These are phyloP conservation scores for Cephalotes varians DNA, from an alignment of 2,888 invertebrate species.

Conservation along the genomic window DNA sequence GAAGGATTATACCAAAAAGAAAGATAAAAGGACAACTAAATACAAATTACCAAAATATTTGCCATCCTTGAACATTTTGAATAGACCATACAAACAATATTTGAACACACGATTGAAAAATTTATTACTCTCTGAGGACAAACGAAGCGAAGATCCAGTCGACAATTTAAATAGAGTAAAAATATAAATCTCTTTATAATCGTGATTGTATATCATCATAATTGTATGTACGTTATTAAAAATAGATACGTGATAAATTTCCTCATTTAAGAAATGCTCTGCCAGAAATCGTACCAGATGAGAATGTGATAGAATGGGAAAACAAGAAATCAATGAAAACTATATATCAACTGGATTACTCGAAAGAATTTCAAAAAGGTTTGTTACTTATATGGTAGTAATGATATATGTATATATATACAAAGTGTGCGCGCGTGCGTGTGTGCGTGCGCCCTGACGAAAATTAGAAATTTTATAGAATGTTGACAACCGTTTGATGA, in stretches of 20 bases:
- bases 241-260: slow-evolving; percentile 69
- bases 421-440: too few species aligned
- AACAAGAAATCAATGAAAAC: slow-evolving; percentile 66
- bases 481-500: too few species aligned
- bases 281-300: slow-evolving; percentile 66
- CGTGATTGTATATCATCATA: not conserved
- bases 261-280: slow-evolving; percentile 63
- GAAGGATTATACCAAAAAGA: slow-evolving; percentile 70
- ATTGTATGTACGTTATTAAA: not conserved
- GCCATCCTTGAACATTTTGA: slow-evolving; percentile 70
- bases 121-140: slow-evolving; percentile 52
- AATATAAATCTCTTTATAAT: not conserved
- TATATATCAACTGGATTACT: slow-evolving; percentile 74
- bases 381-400: not conserved
- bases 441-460: too few species aligned
- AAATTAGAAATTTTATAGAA: too few species aligned
- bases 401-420: too few species aligned
- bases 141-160: slow-evolving; percentile 72
- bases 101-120: slow-evolving; percentile 70
- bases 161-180: slow-evolving; percentile 70
- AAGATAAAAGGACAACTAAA: slow-evolving; percentile 36
- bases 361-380: slow-evolving; percentile 60
- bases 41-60: slow-evolving; percentile 54
- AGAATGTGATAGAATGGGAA: slow-evolving; percentile 72
- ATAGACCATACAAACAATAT: slow-evolving; percentile 71